Percentiles rank a stretch among this genome's conserved stretches.
phyloP scores from a whole-genome alignment of 2,113 vertebrate species.

The Heloderma charlesbogerti region DNA sequence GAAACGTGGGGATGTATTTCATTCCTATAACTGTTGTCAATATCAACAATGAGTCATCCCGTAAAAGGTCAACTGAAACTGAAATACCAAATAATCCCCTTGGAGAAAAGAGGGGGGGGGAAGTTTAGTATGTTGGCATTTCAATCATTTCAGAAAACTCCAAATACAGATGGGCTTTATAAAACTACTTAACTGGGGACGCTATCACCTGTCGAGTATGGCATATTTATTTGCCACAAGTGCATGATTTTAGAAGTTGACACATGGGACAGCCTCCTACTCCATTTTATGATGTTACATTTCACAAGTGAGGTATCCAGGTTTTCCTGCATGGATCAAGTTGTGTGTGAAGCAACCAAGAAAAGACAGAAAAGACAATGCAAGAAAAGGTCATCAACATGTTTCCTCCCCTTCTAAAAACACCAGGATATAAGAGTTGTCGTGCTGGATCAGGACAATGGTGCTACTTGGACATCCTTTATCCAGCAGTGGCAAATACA shows the following conservation, averaged over 20 bases:
- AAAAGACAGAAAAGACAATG: background rate
- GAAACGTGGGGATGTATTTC: background rate
- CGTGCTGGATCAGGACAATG: background rate
- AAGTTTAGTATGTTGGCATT: background rate
- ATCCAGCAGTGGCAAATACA: background rate
- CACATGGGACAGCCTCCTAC: background rate
- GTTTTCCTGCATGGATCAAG: background rate
- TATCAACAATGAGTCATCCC: slow-evolving; percentile 5
- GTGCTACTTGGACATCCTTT: background rate
- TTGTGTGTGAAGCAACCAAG: background rate
- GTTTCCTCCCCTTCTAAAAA: background rate
- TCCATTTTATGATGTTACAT: background rate
- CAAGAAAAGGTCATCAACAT: background rate
- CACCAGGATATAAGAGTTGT: background rate
- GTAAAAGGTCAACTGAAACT: slow-evolving; percentile 31
- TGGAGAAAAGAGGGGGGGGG: background rate
- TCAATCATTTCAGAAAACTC: background rate
- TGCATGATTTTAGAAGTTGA: background rate
- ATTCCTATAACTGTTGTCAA: background rate
- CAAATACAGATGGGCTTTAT: background rate
- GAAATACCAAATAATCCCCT: slow-evolving; percentile 1
- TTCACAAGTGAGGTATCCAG: background rate
- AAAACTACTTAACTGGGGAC: background rate
- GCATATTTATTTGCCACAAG: background rate
- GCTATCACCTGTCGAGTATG: background rate